phyloP scores from a whole-genome alignment of 2,888 invertebrate species.

The Platycheirus rosarum region DNA sequence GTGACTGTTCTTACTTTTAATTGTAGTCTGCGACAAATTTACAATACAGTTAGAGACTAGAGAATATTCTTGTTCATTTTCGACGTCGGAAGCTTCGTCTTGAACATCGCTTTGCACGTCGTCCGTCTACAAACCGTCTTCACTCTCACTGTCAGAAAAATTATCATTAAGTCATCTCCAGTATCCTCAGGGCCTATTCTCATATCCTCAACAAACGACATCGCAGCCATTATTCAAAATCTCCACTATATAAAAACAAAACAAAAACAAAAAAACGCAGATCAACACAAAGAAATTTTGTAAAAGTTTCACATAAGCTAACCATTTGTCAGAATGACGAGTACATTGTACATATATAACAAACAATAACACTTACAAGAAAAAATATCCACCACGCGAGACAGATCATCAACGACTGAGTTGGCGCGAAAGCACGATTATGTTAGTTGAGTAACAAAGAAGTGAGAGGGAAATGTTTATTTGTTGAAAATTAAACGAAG shows the following conservation, averaged over 20 bases:
- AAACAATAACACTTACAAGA: slow-evolving; percentile 18
- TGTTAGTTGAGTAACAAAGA: slow-evolving; percentile 7
- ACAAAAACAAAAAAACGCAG: not conserved
- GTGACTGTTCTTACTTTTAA: slow-evolving; percentile 18
- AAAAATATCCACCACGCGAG: slow-evolving; percentile 17
- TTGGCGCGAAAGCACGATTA: slow-evolving; percentile 26
- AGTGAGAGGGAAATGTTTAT: not conserved
- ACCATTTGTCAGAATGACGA: slow-evolving; percentile 28
- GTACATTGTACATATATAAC: slow-evolving; percentile 18
- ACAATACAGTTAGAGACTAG: slow-evolving; percentile 2
- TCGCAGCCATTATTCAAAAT: slow-evolving; percentile 18
- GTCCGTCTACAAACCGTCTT: slow-evolving; percentile 16
- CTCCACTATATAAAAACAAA: not conserved
- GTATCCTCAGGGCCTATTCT: slow-evolving; percentile 5
- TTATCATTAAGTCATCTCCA: slow-evolving; percentile 1
- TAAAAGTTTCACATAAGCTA: slow-evolving; percentile 24
- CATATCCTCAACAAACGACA: slow-evolving; percentile 19
- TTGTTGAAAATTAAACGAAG: no score
- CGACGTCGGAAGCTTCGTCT: slow-evolving; percentile 25
- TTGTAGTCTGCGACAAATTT: not conserved
- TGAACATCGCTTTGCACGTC: slow-evolving; percentile 27
- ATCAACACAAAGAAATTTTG: not conserved
- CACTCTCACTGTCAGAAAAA: slow-evolving; percentile 24
- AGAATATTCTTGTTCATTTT: slow-evolving; percentile 11
- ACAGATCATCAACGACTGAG: slow-evolving; percentile 18